Evolutionary conservation across 2,888 invertebrate species (phyloP), one percentile per base, ranked within the genome.

Genomic region (Lingula anatina): DNA sequence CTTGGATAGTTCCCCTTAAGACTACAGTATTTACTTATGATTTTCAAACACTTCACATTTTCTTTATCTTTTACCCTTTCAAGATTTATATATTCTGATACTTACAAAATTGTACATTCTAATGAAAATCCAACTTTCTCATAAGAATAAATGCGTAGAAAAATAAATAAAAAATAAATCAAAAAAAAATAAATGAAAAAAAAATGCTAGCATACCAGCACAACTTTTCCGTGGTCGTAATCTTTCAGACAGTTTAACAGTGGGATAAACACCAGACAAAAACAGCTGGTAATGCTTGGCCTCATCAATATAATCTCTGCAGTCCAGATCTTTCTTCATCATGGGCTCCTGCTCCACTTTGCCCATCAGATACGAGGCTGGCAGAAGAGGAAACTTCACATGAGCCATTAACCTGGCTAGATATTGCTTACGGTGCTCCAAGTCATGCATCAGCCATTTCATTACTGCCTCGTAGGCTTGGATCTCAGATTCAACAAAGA

Each of bases 251-350:
- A 66, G 57, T 37, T 61, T 62, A 42, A 68, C 54, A 35, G 64
- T 64, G 23, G 72, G 66, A 24, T 65, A 48, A 9, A 71, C 58
- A 48, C 66, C 66, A 5, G 71, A 72, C 49, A 68, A 57, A 37
- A 71, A 73, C 68, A 78, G 68, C 53, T 75, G 74, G 51, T 74
- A 76, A 49, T 67, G 62, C 49, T 77, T 70, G 15, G 78, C 79
- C 36, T 78, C 74, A 51, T 76, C 75, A 18, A 79, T 57, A 36
- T 69, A 64, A 53, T 79, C 78, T n/a, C 78, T 60, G 52, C 79
- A 79, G 37, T 67, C 71, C 25, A 73, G 56, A 52, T 64, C 64
- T 38, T 60, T 64, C 45, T 65, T 61, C 5, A 75, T 56, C 36
- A 74, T 46, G 41, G 67, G 68, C 44, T 76, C 70, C 15, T 51